These are phyloP conservation scores for Xyrichtys novacula DNA, from an alignment of 2,797 vertebrate species.

Conservation along the genomic window DNA sequence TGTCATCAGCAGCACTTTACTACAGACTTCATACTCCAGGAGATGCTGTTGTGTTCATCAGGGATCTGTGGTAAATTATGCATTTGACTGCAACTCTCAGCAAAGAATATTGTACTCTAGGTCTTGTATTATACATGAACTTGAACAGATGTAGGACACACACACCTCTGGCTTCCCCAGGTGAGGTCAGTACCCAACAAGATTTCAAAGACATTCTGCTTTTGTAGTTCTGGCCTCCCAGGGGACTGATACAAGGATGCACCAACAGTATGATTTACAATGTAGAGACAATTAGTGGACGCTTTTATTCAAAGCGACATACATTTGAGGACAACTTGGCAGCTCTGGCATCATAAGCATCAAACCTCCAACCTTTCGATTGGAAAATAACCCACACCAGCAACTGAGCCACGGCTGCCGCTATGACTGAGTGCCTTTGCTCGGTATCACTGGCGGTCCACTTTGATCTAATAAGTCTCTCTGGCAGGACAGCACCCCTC, in stretches of 20 bases:
- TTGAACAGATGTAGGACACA: constrained; percentile 49
- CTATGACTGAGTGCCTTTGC: not conserved
- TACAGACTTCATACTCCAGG: constrained; percentile 27
- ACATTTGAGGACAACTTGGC: no score
- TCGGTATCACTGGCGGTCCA: constrained; percentile 12
- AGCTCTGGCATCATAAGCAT: no score
- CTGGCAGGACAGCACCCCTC: constrained; percentile 37
- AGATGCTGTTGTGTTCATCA: constrained; percentile 21
- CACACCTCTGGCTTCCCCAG: constrained; percentile 55
- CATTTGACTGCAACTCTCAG: constrained; percentile 56
- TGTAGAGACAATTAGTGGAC: no score
- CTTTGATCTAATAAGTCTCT: constrained; percentile 30
- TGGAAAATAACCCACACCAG: no score
- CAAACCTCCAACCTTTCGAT: no score
- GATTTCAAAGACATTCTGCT: constrained; percentile 63
- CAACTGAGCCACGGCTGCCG: no score
- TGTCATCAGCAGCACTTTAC: constrained; percentile 44
- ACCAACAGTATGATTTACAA: constrained; percentile 1
- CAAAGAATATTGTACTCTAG: constrained; percentile 55
- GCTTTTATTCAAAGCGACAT: no score
- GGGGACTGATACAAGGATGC: constrained; percentile 52
- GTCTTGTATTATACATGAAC: constrained; percentile 74
- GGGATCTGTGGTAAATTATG: constrained; percentile 70
- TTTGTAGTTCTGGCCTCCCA: constrained; percentile 49
- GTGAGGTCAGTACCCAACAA: constrained; percentile 66